These are phyloP conservation scores for Drosophila takahashii DNA, from an alignment of 1,140 invertebrate species.

Conservation along the genomic window DNA sequence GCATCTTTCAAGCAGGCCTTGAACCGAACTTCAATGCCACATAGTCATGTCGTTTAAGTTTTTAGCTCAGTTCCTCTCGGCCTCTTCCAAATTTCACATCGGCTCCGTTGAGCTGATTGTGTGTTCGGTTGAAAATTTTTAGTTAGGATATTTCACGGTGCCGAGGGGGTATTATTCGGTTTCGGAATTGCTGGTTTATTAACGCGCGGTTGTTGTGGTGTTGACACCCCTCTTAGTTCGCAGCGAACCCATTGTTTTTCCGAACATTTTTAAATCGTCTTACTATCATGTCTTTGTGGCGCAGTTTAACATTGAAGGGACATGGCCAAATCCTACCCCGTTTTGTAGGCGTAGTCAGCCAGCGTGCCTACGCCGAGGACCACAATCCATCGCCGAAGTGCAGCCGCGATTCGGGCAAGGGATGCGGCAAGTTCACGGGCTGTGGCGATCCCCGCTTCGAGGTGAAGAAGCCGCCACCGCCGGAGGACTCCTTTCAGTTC, in stretches of 20 bases:
- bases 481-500: constrained; percentile 9
- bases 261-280: neutral
- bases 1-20: too few relatives aligned
- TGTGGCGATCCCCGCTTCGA: constrained; percentile 24
- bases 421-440: neutral
- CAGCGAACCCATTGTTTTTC: neutral
- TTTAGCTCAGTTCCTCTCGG: neutral
- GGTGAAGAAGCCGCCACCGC: neutral
- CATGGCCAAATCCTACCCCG: neutral
- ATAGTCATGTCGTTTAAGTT: neutral
- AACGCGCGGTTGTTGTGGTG: too few relatives aligned
- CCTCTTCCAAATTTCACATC: constrained; percentile 18
- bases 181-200: constrained; percentile 4
- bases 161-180: neutral
- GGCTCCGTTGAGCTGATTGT: constrained; percentile 16
- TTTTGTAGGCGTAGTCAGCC: neutral
- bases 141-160: neutral
- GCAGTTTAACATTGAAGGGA: neutral
- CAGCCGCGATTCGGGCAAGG: neutral
- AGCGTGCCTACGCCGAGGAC: constrained; percentile 7
- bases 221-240: neutral
- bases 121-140: constrained; percentile 13
- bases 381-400: constrained; percentile 25
- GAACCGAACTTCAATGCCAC: neutral
- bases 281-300: constrained; percentile 18